Base-by-base conservation (phyloP, 2,113 vertebrate genomes). In the Trematomus loennbergii region DNA sequence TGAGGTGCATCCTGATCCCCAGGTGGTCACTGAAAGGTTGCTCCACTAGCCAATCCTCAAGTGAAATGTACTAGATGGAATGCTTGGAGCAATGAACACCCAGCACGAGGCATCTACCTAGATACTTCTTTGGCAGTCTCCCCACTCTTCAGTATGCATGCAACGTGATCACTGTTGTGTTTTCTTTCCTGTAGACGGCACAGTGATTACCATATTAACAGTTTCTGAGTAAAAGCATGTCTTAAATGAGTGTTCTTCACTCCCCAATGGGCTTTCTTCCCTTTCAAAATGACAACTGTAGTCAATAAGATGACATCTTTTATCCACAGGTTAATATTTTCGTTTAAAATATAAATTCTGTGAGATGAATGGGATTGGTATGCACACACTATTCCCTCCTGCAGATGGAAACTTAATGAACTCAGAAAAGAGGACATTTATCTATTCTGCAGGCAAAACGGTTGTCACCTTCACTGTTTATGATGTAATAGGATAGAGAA, bases 141-240 rank as follows among this genome's bases (percentile, higher is more conserved):
- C 15, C 33, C 72, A 2, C 57, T 64, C 79, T 73, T 81, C 57
- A 79, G 20, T 77, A 82, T 75, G 69, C 78, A 77, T 54, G 52
- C n/a, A 61, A 60, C 25, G 22, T 25, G 22, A 36, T 72, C 59
- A 50, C 36, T 46, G 72, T 69, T 70, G 61, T 67, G 55, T 57
- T 75, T 79, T 78, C 40, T 73, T 65, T 61, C 57, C 77, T 71
- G 59, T 43, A 58, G 79, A 70, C 79, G 88, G 79, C 77, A 45
- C 67, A 62, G 1, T 63, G n/a, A 88, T 85, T 87, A 82, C 45
- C 73, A 78, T 78, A 75, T 66, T 71, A 79, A 71, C 29, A 1
- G 40, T 80, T 75, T 71, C 43, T 64, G 58, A 69, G 45, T 55
- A 48, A 64, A 71, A 29, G 43, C 64, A 9, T 22, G 18, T 60